phyloP scores from a whole-genome alignment of 2,113 vertebrate species.

The Phainopepla nitens region DNA sequence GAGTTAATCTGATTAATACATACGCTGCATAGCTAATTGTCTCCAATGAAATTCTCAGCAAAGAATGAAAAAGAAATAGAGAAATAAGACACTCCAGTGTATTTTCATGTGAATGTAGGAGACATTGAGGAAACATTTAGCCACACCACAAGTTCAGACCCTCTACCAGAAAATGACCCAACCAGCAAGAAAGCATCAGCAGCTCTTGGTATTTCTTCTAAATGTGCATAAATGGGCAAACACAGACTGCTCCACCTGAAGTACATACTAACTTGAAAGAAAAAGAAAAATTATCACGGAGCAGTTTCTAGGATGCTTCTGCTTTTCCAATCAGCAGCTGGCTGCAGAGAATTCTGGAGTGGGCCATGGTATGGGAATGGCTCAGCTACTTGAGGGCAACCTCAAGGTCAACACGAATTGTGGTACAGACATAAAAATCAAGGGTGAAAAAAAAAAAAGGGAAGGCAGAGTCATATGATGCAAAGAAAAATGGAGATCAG shows the following conservation, averaged over 20 bases:
- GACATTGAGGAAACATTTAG: background rate
- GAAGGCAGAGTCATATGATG: background rate
- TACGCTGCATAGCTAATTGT: background rate
- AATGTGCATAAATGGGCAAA: background rate
- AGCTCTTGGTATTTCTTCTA: background rate
- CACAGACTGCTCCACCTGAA: background rate
- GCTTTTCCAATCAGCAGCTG: background rate
- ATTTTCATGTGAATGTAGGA: background rate
- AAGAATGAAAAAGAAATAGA: background rate
- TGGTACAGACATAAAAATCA: slow-evolving; percentile 2
- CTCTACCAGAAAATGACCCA: background rate
- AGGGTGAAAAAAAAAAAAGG: slow-evolving; percentile 35
- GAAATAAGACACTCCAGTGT: background rate
- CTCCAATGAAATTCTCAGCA: background rate
- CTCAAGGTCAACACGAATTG: slow-evolving; percentile 29
- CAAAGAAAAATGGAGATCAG: background rate
- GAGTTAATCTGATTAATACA: background rate
- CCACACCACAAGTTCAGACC: background rate
- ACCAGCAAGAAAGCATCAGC: background rate
- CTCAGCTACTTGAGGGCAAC: slow-evolving; percentile 47
- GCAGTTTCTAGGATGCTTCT: background rate
- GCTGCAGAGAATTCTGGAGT: background rate
- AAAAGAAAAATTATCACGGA: slow-evolving; percentile 14
- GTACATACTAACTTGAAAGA: background rate
- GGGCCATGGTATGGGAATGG: background rate